These are phyloP conservation scores for Poecile montanus DNA, from an alignment of 2,797 vertebrate species.

Conservation along the genomic window DNA sequence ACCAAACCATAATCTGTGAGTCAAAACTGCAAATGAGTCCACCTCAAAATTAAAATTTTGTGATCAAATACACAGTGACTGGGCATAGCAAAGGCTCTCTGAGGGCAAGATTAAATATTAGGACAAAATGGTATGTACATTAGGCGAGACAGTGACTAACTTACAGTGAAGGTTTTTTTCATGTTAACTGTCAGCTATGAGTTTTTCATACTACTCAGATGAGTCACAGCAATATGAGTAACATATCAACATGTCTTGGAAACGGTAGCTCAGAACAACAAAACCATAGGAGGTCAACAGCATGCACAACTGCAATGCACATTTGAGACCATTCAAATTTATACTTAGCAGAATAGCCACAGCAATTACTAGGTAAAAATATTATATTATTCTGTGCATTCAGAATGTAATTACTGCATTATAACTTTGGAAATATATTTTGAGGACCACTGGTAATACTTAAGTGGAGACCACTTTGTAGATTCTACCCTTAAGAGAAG, in stretches of 20 bases:
- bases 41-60: neutral
- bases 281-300: slow-evolving; percentile 43
- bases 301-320: neutral
- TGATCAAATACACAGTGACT: neutral
- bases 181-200: slow-evolving; percentile 46
- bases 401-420: neutral
- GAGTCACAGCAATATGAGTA: slow-evolving; percentile 62
- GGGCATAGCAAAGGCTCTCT: neutral
- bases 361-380: neutral
- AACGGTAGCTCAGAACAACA: slow-evolving; percentile 63
- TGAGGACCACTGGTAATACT: neutral
- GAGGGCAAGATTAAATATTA: neutral
- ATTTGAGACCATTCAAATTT: neutral
- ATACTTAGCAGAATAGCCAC: neutral
- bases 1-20: neutral
- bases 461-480: neutral
- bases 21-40: neutral
- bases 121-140: neutral
- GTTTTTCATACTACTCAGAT: slow-evolving; percentile 41
- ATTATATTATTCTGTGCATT: neutral
- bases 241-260: slow-evolving; percentile 49
- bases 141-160: neutral
- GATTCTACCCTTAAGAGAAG: neutral
- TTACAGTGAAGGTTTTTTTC: neutral
- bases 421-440: neutral